Evolutionary conservation across 2,113 vertebrate genomes (phyloP), one percentile per base, ranked within the genome.

Genomic region (Herpailurus yagouaroundi): DNA sequence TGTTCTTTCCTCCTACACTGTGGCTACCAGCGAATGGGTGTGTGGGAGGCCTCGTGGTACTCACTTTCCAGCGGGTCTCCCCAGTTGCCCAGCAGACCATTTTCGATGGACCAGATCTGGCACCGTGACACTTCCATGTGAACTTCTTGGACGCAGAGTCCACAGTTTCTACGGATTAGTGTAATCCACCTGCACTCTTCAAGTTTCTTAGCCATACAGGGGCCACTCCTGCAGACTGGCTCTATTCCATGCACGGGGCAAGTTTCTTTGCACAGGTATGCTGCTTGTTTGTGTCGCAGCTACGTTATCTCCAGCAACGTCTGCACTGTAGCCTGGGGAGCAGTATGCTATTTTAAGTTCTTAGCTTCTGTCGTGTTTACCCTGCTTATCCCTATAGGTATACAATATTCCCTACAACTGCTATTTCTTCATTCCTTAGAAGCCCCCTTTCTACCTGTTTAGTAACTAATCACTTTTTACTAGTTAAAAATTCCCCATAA

Each of bases 251-350:
- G 57, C 19, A 13, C 3, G 2, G 27, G 29, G 3, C 4, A 76
- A 52, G 4, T 11, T 45, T 33, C 23, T 60, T 48, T 15, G 14
- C 4, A 1, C 23, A 9, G 4, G 0, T 23, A 5, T 57, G 48
- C 31, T 23, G 29, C 5, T 57, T 73, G 1, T 19, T 80, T 2
- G 1, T 4, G 12, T 4, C 7, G 6, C 3, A 27, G 7, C 33
- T 10, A 29, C 4, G 27, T 3, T 57, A 3, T 31, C 31, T 71
- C 8, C 33, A 57, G 0, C 7, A 68, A 16, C 21, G 5, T 48
- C 7, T 21, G 57, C 7, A 11, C 52, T 15, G 68, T 36, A 27
- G 21, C 2, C 25, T 41, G 11, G 15, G 36, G 33, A 52, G 3
- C 29, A 36, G 14, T 23, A 19, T 25, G 18, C 7, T 60, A 0